Conservation (phyloP, 2,113 vertebrate genomes). For the Calidris pygmaea region DNA sequence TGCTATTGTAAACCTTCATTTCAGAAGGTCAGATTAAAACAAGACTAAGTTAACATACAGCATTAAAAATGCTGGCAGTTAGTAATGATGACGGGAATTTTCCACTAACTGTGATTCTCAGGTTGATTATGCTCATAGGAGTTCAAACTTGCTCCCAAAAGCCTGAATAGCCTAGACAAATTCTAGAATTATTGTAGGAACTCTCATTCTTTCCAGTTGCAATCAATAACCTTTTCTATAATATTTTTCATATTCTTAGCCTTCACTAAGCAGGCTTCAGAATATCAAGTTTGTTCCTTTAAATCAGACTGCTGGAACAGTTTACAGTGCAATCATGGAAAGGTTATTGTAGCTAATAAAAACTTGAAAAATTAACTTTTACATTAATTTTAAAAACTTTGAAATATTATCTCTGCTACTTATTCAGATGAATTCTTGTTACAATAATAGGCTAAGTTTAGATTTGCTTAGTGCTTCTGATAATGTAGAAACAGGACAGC, state of each 20-base stretch:
- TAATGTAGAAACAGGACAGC: background rate
- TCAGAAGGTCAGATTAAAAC: conserved; percentile 9
- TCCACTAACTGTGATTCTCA: conserved; percentile 61
- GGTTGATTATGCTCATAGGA: conserved; percentile 26
- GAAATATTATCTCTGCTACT: background rate
- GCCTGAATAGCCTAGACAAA: conserved; percentile 6
- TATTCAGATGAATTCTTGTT: background rate
- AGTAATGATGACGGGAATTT: background rate
- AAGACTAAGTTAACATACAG: background rate
- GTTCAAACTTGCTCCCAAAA: background rate
- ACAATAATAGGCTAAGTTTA: background rate
- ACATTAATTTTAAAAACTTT: background rate
- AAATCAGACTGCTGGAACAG: conserved; percentile 29
- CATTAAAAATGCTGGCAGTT: conserved; percentile 56
- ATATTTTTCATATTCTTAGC: conserved; percentile 19
- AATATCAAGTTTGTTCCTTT: conserved; percentile 44
- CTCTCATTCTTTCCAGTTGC: background rate
- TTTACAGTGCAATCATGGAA: conserved; percentile 58
- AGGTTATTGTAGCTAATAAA: conserved; percentile 25
- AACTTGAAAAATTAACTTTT: conserved; percentile 39
- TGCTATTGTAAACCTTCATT: conserved; percentile 13
- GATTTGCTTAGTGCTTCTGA: conserved; percentile 17
- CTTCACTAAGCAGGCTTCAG: background rate
- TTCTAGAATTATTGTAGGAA: conserved; percentile 5
- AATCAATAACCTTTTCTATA: conserved; percentile 37